These are phyloP conservation scores for Lytechinus variegatus DNA, from an alignment of 35 echinoderm and acorn worm species.

Conservation along the genomic window DNA sequence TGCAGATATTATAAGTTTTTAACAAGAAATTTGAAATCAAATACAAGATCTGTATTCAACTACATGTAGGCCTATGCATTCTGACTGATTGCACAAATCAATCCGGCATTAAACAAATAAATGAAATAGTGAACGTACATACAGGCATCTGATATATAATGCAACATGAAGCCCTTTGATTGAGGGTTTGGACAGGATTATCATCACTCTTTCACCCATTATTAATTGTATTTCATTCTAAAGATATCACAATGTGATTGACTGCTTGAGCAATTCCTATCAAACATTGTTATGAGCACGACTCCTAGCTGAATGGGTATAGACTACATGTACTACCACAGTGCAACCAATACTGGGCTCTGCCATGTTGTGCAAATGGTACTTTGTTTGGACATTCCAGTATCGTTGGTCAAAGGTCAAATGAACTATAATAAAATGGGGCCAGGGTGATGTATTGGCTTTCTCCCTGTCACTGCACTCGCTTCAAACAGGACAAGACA, in stretches of 20 bases:
- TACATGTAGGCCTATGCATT: not conserved
- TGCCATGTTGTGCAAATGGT: constrained; percentile 41
- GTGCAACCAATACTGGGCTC: constrained; percentile 26
- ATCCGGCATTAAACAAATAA: not conserved
- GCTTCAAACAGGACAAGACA: not conserved
- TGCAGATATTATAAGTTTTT: too few relatives aligned
- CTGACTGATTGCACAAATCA: not conserved
- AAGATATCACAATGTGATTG: not conserved
- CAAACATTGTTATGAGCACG: not conserved
- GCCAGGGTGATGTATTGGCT: not conserved
- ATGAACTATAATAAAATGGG: constrained; percentile 52
- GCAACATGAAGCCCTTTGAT: not conserved
- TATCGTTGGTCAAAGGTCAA: constrained; percentile 51
- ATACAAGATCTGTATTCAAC: not conserved
- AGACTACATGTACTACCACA: not conserved
- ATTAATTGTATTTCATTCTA: not conserved
- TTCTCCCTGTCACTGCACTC: not conserved
- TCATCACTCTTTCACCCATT: not conserved
- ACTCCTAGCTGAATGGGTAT: too few relatives aligned
- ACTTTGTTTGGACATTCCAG: constrained; percentile 54
- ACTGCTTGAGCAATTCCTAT: not conserved
- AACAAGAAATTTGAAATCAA: not conserved
- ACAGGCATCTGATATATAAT: not conserved
- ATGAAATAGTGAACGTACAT: not conserved
- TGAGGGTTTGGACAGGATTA: not conserved